These are phyloP conservation scores for Zygogramma bicolorata DNA, from an alignment of 2,888 invertebrate species.

Conservation along the genomic window DNA sequence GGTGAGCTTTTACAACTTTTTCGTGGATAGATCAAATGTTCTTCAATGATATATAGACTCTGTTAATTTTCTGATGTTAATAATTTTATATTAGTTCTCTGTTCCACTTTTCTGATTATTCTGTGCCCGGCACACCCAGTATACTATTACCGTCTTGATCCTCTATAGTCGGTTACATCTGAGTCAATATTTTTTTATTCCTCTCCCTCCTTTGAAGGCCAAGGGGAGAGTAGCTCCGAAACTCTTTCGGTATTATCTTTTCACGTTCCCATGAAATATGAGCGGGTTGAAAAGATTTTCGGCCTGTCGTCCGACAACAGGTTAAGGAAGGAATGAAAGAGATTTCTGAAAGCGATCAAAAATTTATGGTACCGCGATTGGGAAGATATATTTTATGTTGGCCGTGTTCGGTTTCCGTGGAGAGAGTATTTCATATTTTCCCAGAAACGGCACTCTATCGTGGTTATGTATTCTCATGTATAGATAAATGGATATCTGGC, in stretches of 20 bases:
- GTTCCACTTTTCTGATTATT: too few species aligned
- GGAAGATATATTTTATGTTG: constrained; percentile 5
- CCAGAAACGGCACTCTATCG: not conserved
- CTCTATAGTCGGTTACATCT: too few species aligned
- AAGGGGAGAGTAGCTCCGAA: not conserved
- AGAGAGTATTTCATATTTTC: not conserved
- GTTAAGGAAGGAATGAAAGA: constrained; percentile 4
- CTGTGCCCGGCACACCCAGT: too few species aligned
- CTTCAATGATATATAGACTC: too few species aligned
- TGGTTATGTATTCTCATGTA: not conserved
- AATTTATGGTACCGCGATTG: not conserved
- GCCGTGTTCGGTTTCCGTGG: constrained; percentile 2
- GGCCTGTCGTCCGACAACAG: not conserved
- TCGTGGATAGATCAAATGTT: too few species aligned
- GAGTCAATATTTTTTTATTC: too few species aligned
- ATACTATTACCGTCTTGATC: too few species aligned
- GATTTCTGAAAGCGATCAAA: not conserved
- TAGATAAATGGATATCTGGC: not conserved
- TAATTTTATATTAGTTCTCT: too few species aligned
- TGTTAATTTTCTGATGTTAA: too few species aligned
- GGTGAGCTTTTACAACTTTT: too few species aligned
- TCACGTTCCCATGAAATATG: not conserved
- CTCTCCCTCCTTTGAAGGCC: not conserved
- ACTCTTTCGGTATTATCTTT: not conserved
- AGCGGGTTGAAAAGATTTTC: not conserved